Conservation (phyloP, 2,888 invertebrate genomes). For the Philereme transversata region DNA sequence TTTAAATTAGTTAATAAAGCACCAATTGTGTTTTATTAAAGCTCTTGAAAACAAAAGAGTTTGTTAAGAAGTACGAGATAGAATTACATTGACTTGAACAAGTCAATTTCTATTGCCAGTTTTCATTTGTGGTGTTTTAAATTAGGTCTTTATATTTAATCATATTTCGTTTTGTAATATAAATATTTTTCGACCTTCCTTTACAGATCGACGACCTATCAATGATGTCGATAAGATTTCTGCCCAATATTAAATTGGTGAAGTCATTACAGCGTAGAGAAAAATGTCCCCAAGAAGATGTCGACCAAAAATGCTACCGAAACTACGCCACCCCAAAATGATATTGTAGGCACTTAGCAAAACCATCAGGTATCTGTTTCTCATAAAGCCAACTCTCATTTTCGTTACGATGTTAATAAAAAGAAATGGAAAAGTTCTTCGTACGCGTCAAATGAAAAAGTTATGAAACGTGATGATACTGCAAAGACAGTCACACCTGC, state of each 20-base stretch:
- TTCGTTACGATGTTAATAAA: constrained; percentile 82
- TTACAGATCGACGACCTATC: neutral
- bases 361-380: constrained; percentile 73
- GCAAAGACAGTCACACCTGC: constrained; percentile 75
- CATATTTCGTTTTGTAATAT: constrained; percentile 2
- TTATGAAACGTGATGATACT: constrained; percentile 82
- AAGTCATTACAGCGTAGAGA: constrained; percentile 21
- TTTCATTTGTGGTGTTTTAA: neutral
- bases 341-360: constrained; percentile 56
- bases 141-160: neutral
- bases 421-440: constrained; percentile 81
- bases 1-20: constrained; percentile 55
- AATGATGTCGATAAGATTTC: constrained; percentile 13
- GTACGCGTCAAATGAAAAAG: constrained; percentile 83
- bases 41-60: constrained; percentile 46
- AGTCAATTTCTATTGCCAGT: constrained; percentile 13
- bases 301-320: constrained; percentile 14
- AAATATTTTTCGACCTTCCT: neutral
- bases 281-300: constrained; percentile 14
- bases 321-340: constrained; percentile 36
- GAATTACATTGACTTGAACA: constrained; percentile 21
- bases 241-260: constrained; percentile 11
- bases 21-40: constrained; percentile 49
- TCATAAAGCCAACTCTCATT: constrained; percentile 79
- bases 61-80: constrained; percentile 38